These are phyloP conservation scores for Callipepla californica DNA, from an alignment of 2,113 vertebrate genomes.

Conservation along the genomic window DNA sequence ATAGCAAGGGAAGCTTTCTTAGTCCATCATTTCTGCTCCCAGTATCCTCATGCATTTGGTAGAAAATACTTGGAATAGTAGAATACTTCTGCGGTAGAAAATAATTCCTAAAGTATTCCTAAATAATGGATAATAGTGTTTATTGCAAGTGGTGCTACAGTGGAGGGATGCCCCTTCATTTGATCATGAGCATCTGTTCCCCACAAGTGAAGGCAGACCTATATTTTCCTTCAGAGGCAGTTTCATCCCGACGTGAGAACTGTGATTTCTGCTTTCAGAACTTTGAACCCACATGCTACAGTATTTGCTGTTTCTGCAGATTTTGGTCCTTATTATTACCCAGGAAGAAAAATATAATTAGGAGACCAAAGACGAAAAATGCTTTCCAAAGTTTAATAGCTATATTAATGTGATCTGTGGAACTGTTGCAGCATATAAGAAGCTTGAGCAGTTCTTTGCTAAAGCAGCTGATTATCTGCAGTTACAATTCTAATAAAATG, in stretches of 20 bases:
- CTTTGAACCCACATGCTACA: neutral
- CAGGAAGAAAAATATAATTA: neutral
- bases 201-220: neutral
- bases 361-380: neutral
- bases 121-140: neutral
- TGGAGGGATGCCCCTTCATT: neutral
- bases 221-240: fast-evolving
- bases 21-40: neutral
- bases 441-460: neutral
- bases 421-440: neutral
- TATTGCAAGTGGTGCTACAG: neutral
- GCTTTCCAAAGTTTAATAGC: neutral
- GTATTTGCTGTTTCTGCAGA: neutral
- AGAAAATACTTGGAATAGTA: neutral
- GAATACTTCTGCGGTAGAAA: no score
- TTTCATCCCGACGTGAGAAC: neutral
- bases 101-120: neutral
- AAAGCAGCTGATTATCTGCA: neutral
- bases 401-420: neutral
- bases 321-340: neutral
- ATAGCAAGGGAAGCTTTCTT: neutral
- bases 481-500: neutral
- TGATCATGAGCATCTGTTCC: neutral
- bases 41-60: neutral
- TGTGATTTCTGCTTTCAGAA: neutral